Conservation (phyloP, 2,888 invertebrate genomes). For the Melieria picta region DNA sequence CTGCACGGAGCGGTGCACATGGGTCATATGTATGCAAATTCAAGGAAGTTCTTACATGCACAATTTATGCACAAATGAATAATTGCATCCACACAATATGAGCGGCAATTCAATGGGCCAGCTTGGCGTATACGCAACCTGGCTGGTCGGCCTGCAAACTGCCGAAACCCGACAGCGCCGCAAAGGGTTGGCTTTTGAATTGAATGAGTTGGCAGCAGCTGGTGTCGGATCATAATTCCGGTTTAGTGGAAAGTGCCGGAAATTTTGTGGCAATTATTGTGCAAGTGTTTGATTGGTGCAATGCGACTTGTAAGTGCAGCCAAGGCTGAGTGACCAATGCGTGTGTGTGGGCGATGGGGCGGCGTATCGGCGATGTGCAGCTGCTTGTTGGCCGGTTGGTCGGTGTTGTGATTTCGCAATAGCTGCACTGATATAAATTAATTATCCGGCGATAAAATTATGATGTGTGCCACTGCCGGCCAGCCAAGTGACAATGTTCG, state of each 20-base stretch:
- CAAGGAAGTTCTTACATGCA: constrained; percentile 31
- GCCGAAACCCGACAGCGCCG: no score
- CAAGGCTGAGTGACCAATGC: background rate
- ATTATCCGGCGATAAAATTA: constrained; percentile 48
- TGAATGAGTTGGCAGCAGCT: background rate
- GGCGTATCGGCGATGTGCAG: no score
- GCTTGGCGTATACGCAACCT: no score
- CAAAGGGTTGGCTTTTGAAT: no score
- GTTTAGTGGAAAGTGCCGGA: constrained; percentile 23
- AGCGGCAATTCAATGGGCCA: no score
- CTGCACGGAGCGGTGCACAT: no score
- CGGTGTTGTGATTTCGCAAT: constrained; percentile 39
- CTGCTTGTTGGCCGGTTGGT: constrained; percentile 7
- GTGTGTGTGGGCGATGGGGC: constrained; percentile 7
- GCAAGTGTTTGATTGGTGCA: constrained; percentile 31
- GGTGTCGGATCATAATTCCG: constrained; percentile 10
- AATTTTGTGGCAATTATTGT: constrained; percentile 34
- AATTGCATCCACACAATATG: background rate
- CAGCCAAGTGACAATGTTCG: constrained; percentile 15
- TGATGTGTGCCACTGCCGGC: constrained; percentile 33
- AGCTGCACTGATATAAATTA: constrained; percentile 46
- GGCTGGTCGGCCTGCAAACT: no score
- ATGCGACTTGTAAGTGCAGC: background rate
- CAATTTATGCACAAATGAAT: constrained; percentile 29
- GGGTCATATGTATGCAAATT: constrained; percentile 8